phyloP scores from a whole-genome alignment of 2,113 vertebrate genomes.

The Peromyscus polionotus region DNA sequence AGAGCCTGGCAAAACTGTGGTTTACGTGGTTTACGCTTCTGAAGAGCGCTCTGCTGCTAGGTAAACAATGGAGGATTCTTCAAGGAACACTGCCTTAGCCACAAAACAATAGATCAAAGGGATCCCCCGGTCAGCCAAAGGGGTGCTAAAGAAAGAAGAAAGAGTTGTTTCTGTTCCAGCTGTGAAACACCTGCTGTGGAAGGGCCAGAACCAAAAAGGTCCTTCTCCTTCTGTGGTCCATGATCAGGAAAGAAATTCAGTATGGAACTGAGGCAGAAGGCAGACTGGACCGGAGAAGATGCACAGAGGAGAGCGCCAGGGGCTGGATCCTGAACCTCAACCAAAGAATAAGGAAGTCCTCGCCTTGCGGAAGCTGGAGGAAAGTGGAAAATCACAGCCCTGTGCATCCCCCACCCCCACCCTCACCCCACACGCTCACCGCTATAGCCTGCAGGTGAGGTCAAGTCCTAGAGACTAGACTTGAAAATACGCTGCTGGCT shows the following conservation, averaged over 20 bases:
- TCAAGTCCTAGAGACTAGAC: not conserved
- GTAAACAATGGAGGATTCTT: slow-evolving; percentile 51
- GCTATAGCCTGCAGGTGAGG: not conserved
- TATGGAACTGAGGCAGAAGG: not conserved
- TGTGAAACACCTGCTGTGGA: not conserved
- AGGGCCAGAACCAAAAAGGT: not conserved
- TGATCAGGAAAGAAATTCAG: not conserved
- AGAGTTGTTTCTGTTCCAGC: not conserved
- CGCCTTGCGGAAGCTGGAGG: not conserved
- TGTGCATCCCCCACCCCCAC: too few relatives aligned
- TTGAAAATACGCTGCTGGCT: not conserved
- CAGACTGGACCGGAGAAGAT: not conserved
- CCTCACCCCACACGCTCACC: not conserved
- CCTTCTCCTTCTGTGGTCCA: not conserved
- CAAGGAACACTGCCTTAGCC: not conserved
- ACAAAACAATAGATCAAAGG: slow-evolving; percentile 61
- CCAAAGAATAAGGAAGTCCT: not conserved
- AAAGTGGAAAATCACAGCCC: not conserved
- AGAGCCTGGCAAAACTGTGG: not conserved
- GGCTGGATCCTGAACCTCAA: not conserved
- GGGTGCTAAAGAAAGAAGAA: not conserved
- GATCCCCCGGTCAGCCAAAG: not conserved
- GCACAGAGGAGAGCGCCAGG: not conserved
- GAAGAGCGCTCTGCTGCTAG: not conserved
- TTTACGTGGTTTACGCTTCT: not conserved